Evolutionary conservation across 2,797 vertebrate species (phyloP).

Genomic region (Enteromius paludinosus): DNA sequence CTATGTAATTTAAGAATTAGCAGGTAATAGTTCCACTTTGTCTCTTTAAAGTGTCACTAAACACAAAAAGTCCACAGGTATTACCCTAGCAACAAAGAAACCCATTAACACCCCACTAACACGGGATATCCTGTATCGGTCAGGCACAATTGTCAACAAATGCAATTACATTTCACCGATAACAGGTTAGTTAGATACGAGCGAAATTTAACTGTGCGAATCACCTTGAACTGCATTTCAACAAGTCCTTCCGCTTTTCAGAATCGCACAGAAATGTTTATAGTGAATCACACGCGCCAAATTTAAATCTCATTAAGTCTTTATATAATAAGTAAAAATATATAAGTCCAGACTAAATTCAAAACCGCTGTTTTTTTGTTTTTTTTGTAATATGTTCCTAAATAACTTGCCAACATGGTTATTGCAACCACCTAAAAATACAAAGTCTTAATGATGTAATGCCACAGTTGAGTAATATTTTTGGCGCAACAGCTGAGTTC

Average conservation of each 20-base stretch:
- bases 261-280: not conserved
- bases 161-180: not conserved
- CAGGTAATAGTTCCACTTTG: conserved; percentile 5
- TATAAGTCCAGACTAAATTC: not conserved
- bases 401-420: conserved; percentile 26
- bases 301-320: conserved; percentile 16
- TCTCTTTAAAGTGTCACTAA: conserved; percentile 22
- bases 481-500: conserved; percentile 33
- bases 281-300: not conserved
- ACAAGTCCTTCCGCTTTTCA: not conserved
- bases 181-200: conserved; percentile 5
- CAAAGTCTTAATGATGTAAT: conserved; percentile 36
- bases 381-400: conserved; percentile 4
- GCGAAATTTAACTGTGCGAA: not conserved
- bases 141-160: conserved; percentile 3
- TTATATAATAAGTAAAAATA: conserved; percentile 13
- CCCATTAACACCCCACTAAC: conserved; percentile 26
- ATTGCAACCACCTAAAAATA: conserved; percentile 45
- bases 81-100: conserved; percentile 12
- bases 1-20: conserved; percentile 25
- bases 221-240: conserved; percentile 1
- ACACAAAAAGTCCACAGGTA: conserved; percentile 5
- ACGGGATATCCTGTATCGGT: not conserved
- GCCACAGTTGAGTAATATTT: conserved; percentile 34
- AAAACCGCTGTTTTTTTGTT: conserved; percentile 3